These are phyloP conservation scores for Ctenomys sociabilis DNA, from an alignment of 2,113 vertebrate species.

Conservation along the genomic window DNA sequence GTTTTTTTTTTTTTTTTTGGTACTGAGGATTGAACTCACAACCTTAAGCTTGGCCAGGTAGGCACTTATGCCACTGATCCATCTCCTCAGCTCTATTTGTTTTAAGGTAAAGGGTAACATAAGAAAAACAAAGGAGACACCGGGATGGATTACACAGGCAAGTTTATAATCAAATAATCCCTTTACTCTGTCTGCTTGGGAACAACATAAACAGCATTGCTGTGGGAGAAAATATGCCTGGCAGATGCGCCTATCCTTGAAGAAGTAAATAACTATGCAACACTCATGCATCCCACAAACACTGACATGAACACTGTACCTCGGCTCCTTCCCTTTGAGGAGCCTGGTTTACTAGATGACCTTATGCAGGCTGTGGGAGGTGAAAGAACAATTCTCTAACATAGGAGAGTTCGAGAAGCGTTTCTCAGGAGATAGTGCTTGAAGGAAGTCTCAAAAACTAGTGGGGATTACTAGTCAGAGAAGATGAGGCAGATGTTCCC, in stretches of 20 bases:
- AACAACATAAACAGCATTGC: background rate
- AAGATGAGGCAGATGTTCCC: background rate
- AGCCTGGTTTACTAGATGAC: background rate
- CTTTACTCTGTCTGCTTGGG: background rate
- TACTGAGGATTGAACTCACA: too few relatives aligned
- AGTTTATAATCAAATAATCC: background rate
- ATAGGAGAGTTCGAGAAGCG: background rate
- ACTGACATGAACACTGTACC: background rate
- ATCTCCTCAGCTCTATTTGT: background rate
- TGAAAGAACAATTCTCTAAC: background rate
- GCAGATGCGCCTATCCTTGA: background rate
- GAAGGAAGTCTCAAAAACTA: background rate
- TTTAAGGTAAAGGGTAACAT: background rate
- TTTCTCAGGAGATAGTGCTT: background rate
- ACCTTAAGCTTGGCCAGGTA: too few relatives aligned
- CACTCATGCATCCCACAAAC: constrained; percentile 9
- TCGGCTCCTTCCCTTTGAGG: background rate
- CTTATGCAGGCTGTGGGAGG: background rate
- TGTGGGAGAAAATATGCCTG: background rate
- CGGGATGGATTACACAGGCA: background rate
- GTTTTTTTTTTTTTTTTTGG: too few relatives aligned
- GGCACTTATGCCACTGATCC: too few relatives aligned
- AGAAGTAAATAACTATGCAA: background rate
- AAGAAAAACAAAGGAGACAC: background rate
- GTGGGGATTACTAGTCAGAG: background rate